Conservation (phyloP, 2,888 invertebrate species). For the Dendrolimus houi region DNA sequence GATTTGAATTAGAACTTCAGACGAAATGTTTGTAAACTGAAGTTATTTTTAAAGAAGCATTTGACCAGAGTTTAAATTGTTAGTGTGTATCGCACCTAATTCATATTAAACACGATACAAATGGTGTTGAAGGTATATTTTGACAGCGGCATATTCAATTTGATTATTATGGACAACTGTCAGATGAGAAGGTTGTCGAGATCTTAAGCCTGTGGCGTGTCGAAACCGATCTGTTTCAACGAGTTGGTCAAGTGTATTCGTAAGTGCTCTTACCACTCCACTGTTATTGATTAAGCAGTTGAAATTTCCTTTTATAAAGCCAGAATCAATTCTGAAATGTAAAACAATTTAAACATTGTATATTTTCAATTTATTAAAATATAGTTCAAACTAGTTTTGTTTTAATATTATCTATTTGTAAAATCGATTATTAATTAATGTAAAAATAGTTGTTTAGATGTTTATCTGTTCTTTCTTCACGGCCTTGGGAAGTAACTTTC, state of each 20-base stretch:
- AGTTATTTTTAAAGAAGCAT: not conserved
- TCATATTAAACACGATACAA: not conserved
- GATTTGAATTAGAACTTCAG: too few species aligned
- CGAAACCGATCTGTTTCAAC: not conserved
- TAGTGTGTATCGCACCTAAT: not conserved
- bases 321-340: too few species aligned
- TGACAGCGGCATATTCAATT: constrained; percentile 4
- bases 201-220: not conserved
- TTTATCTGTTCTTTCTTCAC: too few species aligned
- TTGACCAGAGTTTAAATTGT: not conserved
- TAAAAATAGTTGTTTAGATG: too few species aligned
- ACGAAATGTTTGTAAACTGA: too few species aligned
- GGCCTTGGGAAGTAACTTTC: too few species aligned
- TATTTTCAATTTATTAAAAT: too few species aligned
- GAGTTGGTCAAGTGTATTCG: not conserved
- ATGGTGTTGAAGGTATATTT: not conserved
- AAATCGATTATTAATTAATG: too few species aligned
- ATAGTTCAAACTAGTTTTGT: too few species aligned
- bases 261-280: not conserved
- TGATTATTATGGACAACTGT: constrained; percentile 4
- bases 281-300: not conserved
- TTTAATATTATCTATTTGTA: too few species aligned
- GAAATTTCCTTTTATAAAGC: too few species aligned
- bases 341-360: too few species aligned
- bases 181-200: constrained; percentile 5